Evolutionary conservation across 2,113 vertebrate genomes (phyloP).

Genomic region (Sarotherodon lohbergeri): DNA sequence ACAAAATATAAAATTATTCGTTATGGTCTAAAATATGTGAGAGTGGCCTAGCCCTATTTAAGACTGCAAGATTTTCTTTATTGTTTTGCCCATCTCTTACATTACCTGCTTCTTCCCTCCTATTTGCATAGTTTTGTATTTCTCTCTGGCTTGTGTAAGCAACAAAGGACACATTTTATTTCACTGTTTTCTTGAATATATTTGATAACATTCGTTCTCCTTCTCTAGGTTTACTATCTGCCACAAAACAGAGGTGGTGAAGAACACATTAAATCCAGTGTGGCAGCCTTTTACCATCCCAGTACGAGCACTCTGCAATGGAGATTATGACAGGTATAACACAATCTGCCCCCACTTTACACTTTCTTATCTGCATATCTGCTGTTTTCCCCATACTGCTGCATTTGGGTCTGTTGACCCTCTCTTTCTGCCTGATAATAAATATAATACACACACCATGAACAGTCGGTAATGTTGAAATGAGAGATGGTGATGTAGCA

Average conservation of each 20-base stretch:
- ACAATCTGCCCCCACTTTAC: neutral
- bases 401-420: neutral
- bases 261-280: constrained; percentile 70
- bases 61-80: neutral
- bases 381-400: neutral
- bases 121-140: neutral
- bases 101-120: neutral
- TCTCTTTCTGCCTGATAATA: neutral
- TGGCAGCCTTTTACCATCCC: constrained; percentile 70
- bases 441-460: neutral
- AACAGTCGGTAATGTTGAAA: neutral
- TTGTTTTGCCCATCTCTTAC: neutral
- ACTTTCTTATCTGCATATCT: neutral
- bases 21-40: constrained; percentile 12
- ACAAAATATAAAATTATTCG: constrained; percentile 30
- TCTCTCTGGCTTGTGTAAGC: neutral
- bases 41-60: constrained; percentile 11
- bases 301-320: constrained; percentile 69
- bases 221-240: constrained; percentile 67
- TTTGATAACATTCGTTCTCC: neutral
- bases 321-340: constrained; percentile 68
- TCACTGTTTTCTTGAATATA: neutral
- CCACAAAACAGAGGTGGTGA: constrained; percentile 73
- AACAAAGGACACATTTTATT: neutral
- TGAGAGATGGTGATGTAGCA: neutral